Evolutionary conservation across 1,140 invertebrate genomes (phyloP).

Genomic region (Matsumurasca onukii): DNA sequence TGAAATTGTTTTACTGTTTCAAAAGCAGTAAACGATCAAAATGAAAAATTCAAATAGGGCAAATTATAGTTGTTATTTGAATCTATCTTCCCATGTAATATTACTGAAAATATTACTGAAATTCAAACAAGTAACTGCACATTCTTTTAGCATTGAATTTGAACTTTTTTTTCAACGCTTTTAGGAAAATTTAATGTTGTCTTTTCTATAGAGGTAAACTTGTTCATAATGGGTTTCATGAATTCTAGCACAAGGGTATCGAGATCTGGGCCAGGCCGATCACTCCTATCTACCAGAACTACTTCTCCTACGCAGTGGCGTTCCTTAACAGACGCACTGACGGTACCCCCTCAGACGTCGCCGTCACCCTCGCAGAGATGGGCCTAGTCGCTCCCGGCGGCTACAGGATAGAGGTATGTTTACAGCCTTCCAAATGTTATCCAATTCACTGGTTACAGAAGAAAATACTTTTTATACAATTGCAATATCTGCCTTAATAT

Average conservation of each 20-base stretch:
- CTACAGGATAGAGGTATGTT: slow-evolving; percentile 83
- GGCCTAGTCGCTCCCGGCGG: slow-evolving; percentile 74
- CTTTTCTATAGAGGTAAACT: too few relatives aligned
- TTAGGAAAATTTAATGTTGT: too few relatives aligned
- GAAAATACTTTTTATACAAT: neutral
- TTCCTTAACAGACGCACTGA: slow-evolving; percentile 85
- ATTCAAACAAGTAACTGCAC: too few relatives aligned
- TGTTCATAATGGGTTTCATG: too few relatives aligned
- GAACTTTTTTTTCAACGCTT: too few relatives aligned
- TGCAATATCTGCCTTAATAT: neutral
- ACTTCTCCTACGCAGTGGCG: slow-evolving; percentile 86
- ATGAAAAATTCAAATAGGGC: too few relatives aligned
- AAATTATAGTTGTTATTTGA: too few relatives aligned
- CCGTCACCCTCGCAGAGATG: slow-evolving; percentile 79
- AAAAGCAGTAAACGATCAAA: too few relatives aligned
- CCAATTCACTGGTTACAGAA: neutral
- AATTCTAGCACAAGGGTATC: slow-evolving; percentile 83
- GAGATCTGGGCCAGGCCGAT: slow-evolving; percentile 92
- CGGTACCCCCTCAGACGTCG: slow-evolving; percentile 88
- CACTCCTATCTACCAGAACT: slow-evolving; percentile 71
- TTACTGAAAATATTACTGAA: too few relatives aligned
- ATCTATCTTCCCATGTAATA: too few relatives aligned
- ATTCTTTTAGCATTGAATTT: too few relatives aligned
- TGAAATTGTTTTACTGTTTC: too few relatives aligned
- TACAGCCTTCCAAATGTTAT: neutral